Evolutionary conservation across 1,140 invertebrate species (phyloP), one percentile per base, ranked within the genome.

Genomic region (Drosophila miranda): DNA sequence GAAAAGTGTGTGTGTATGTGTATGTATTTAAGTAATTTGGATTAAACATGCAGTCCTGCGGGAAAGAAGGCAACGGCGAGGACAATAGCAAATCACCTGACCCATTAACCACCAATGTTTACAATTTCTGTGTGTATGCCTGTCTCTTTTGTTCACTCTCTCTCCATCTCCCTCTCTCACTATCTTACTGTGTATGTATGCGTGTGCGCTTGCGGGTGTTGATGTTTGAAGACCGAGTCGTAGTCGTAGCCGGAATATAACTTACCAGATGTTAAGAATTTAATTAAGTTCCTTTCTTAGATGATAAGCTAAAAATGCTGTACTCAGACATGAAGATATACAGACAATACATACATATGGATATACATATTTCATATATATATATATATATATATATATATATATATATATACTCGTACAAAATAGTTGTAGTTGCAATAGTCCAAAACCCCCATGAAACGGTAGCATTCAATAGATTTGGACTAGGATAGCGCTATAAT

Each of bases 21-120:
- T 83, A 68, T 81, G 63, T 86, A 86, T 86, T 77, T 86, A 71
- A 77, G 81, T 84, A 84, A 84, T 84, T 84, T 86, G 81, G 81
- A 86, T 84, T 86, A 84, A 86, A 84, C 81, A 84, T 86, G 81
- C 82, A 70, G 81, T 86, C 81, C 68, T 55, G 77, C 61, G 51
- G 52, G 55, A 59, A 66, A 48, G 49, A 55, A 50, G 49, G 41
- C 53, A 83, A 69, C 76, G 61, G 49, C 81, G 82, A 74, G 77
- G 69, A 86, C 81, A 86, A 78, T 81, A 84, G 77, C 81, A 84
- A 86, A 84, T 84, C 82, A 84, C 81, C 81, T 84, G 81, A 81
- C 44, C 81, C 81, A 84, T 84, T 84, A 84, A 79, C 74, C 68
- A 75, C 61, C 62, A 78, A 78, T 72, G 79, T 63, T 74, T 46